A percentile compares a stretch with the other conserved stretches of the same genome.
phyloP scores from a whole-genome alignment of 2,888 invertebrate species.

The Muschampia plurimacula region DNA sequence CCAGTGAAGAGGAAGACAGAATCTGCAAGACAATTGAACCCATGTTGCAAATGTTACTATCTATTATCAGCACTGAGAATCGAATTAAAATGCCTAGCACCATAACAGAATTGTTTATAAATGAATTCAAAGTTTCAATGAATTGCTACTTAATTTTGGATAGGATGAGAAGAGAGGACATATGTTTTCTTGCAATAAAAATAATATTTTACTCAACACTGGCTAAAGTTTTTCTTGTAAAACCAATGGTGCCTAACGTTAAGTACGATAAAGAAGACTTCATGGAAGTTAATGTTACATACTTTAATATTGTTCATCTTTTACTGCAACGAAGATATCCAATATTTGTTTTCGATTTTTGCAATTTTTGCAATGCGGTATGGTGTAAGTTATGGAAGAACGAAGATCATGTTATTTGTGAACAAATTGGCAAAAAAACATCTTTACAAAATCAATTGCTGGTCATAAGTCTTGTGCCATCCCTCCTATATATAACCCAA shows the following conservation, averaged over 20 bases:
- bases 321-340: constrained; percentile 63
- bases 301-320: constrained; percentile 65
- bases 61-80: constrained; percentile 81
- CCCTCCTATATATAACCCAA: constrained; percentile 71
- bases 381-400: constrained; percentile 61
- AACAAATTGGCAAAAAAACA: constrained; percentile 54
- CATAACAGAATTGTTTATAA: constrained; percentile 58
- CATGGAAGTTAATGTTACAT: constrained; percentile 62
- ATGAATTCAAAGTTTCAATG: constrained; percentile 66
- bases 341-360: constrained; percentile 63
- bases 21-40: constrained; percentile 84
- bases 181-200: constrained; percentile 78
- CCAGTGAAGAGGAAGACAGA: constrained; percentile 79
- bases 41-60: constrained; percentile 83
- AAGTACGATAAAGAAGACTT: constrained; percentile 67
- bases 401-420: constrained; percentile 52
- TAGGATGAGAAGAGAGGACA: constrained; percentile 73
- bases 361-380: constrained; percentile 65
- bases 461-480: constrained; percentile 87
- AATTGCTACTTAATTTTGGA: constrained; percentile 68
- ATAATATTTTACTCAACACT: constrained; percentile 76
- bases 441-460: constrained; percentile 87
- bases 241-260: constrained; percentile 61
- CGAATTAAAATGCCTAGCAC: constrained; percentile 69
- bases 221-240: constrained; percentile 63